Evolutionary conservation across 2,113 vertebrate genomes (phyloP).

Genomic region (Podarcis muralis): DNA sequence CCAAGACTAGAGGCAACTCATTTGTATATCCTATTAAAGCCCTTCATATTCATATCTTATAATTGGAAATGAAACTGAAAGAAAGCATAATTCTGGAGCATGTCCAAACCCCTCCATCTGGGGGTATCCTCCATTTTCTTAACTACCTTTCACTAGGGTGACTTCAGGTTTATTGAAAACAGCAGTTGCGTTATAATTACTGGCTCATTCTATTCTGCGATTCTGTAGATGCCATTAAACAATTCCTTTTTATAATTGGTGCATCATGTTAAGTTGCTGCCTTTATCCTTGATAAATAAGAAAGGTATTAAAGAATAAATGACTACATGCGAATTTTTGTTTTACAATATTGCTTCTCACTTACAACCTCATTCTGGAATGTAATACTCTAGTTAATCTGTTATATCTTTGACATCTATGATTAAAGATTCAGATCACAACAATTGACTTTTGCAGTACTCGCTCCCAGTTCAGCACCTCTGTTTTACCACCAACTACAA

Average conservation of each 20-base stretch:
- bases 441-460: fast-evolving
- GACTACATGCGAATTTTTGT: neutral
- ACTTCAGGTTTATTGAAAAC: neutral
- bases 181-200: neutral
- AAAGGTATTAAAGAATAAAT: neutral
- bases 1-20: neutral
- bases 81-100: neutral
- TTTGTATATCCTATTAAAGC: neutral
- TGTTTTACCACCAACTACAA: constrained; percentile 15
- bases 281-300: neutral
- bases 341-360: constrained; percentile 23
- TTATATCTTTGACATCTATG: constrained; percentile 13
- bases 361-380: neutral
- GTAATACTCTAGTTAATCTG: constrained; percentile 12
- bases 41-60: neutral
- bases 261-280: neutral
- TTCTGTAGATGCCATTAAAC: neutral
- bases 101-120: neutral
- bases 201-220: neutral
- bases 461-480: neutral
- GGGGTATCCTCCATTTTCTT: neutral
- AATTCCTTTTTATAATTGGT: neutral
- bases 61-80: neutral
- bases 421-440: neutral
- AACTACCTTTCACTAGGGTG: neutral